Conservation (phyloP, 2,888 invertebrate species). For the Drosophila tanythrix region DNA sequence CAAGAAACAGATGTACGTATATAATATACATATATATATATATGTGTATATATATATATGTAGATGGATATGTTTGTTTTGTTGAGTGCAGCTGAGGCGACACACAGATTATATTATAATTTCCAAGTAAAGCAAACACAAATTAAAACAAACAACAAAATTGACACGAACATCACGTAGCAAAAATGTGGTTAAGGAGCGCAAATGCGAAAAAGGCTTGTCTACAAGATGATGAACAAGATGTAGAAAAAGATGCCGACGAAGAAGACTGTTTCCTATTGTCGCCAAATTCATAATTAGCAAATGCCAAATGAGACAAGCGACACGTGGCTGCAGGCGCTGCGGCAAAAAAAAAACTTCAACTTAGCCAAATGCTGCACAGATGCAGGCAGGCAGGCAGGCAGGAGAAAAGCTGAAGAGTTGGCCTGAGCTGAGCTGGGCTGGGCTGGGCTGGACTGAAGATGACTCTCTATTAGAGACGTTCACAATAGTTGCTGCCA, state of each 20-base stretch:
- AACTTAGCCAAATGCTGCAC: slow-evolving; percentile 16
- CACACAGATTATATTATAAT: slow-evolving; percentile 75
- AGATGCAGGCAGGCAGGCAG: too few relatives aligned
- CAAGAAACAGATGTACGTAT: background rate
- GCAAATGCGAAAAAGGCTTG: slow-evolving; percentile 27
- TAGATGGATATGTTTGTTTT: background rate
- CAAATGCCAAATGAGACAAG: slow-evolving; percentile 49
- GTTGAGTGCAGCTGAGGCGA: slow-evolving; percentile 6
- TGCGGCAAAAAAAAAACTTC: slow-evolving; percentile 53
- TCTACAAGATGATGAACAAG: slow-evolving; percentile 14
- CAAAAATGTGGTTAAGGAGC: slow-evolving; percentile 60
- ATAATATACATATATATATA: background rate
- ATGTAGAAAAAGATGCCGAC: slow-evolving; percentile 5
- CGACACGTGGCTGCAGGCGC: slow-evolving; percentile 44
- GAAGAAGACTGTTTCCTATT: slow-evolving; percentile 46
- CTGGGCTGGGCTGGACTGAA: background rate
- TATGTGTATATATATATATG: background rate
- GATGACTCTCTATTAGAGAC: slow-evolving; percentile 31
- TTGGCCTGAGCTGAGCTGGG: background rate
- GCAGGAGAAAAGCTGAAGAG: background rate
- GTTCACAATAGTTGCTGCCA: slow-evolving; percentile 33
- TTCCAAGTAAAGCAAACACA: slow-evolving; percentile 76
- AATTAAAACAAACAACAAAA: slow-evolving; percentile 72
- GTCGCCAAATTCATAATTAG: slow-evolving; percentile 76
- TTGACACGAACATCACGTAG: slow-evolving; percentile 79